A percentile compares a stretch with the other conserved stretches of the same genome.
Conservation (phyloP, 2,113 vertebrate species). For the Peromyscus maniculatus region DNA sequence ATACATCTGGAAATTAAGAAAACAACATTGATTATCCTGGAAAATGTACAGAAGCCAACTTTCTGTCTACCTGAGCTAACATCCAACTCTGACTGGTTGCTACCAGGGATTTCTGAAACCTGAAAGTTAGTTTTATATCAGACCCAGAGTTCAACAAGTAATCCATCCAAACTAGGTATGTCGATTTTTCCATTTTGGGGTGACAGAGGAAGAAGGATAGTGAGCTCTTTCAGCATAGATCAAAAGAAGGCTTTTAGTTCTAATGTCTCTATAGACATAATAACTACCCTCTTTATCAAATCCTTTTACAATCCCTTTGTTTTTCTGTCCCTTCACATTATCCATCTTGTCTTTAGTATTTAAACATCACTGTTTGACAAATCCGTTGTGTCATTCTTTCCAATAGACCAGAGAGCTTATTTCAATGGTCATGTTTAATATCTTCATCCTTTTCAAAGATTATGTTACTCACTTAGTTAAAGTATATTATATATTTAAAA, state of each 20-base stretch:
- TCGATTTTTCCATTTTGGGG: neutral
- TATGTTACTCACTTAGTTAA: neutral
- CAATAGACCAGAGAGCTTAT: neutral
- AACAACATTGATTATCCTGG: neutral
- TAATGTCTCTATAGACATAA: neutral
- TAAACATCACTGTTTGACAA: neutral
- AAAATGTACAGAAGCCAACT: neutral
- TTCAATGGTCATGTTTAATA: neutral
- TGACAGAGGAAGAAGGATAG: neutral
- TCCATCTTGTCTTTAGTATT: neutral
- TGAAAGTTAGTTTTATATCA: neutral
- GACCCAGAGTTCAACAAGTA: neutral
- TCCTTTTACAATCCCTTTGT: neutral
- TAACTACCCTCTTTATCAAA: neutral
- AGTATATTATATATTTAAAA: neutral
- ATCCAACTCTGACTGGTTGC: neutral
- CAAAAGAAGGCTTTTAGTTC: neutral
- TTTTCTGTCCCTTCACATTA: neutral
- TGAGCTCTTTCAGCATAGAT: neutral
- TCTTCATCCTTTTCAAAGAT: neutral
- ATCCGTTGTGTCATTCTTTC: neutral
- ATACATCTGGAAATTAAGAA: neutral
- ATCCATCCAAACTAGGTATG: neutral
- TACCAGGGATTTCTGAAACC: neutral
- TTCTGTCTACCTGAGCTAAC: neutral